phyloP scores from a whole-genome alignment of 2,113 vertebrate genomes.

The Lanius collurio region DNA sequence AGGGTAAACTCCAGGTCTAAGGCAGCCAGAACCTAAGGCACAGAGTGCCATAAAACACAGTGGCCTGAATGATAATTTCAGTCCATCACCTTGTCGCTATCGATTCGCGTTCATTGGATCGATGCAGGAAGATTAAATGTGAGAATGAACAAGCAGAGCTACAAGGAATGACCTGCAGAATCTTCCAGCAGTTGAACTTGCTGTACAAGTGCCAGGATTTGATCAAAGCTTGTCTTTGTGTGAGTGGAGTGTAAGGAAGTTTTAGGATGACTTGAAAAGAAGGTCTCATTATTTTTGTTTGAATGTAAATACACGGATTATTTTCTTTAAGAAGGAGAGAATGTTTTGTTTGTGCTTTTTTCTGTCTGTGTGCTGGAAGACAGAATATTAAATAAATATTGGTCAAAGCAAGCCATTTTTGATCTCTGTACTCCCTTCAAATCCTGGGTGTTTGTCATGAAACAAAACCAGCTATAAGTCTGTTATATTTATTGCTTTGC shows the following conservation, averaged over 20 bases:
- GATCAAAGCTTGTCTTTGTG: neutral
- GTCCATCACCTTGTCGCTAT: neutral
- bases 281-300: constrained; percentile 6
- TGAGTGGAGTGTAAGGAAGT: neutral
- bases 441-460: neutral
- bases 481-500: neutral
- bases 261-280: neutral
- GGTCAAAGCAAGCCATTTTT: neutral
- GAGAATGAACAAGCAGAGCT: neutral
- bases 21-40: neutral
- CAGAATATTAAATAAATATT: neutral
- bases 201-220: neutral
- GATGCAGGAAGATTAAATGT: neutral
- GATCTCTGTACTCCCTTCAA: neutral
- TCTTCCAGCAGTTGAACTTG: neutral
- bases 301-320: neutral
- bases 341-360: neutral
- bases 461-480: neutral
- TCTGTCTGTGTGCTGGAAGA: neutral
- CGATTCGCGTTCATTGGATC: neutral
- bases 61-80: neutral
- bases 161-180: neutral
- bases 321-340: neutral
- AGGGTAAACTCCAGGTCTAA: neutral
- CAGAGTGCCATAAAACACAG: neutral